A percentile compares a stretch with the other conserved stretches of the same genome.
Conservation (phyloP, 2,888 invertebrate species). For the Apodemia hepburni region DNA sequence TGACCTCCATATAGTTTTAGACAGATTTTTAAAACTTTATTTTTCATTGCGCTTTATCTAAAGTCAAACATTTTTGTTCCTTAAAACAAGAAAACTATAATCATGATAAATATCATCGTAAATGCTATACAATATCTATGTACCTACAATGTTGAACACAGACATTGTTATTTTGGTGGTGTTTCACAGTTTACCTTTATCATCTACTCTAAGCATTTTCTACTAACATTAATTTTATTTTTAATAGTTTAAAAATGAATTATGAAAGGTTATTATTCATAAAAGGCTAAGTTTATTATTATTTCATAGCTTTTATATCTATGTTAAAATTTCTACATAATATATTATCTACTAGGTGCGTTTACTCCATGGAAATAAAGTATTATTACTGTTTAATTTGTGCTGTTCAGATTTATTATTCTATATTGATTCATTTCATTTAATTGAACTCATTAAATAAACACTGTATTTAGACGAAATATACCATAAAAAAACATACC, state of each 20-base stretch:
- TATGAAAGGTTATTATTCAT: constrained; percentile 3
- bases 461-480: no score
- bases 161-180: constrained; percentile 64
- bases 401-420: not conserved
- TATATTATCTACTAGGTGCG: constrained; percentile 2
- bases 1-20: no score
- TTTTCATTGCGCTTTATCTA: not conserved
- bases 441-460: no score
- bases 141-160: constrained; percentile 58
- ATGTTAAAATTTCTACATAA: not conserved
- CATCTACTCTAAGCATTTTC: constrained; percentile 20
- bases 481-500: no score
- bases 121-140: constrained; percentile 25
- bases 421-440: not conserved
- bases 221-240: constrained; percentile 8
- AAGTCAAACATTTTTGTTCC: not conserved
- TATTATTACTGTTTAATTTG: not conserved
- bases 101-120: not conserved
- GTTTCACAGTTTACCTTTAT: constrained; percentile 47
- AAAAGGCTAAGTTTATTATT: not conserved
- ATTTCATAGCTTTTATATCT: not conserved
- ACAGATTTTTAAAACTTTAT: no score
- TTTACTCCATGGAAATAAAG: not conserved
- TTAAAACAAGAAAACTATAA: not conserved
- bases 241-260: not conserved